phyloP scores from a whole-genome alignment of 2,797 vertebrate genomes.

The Thripadectes ignobilis region DNA sequence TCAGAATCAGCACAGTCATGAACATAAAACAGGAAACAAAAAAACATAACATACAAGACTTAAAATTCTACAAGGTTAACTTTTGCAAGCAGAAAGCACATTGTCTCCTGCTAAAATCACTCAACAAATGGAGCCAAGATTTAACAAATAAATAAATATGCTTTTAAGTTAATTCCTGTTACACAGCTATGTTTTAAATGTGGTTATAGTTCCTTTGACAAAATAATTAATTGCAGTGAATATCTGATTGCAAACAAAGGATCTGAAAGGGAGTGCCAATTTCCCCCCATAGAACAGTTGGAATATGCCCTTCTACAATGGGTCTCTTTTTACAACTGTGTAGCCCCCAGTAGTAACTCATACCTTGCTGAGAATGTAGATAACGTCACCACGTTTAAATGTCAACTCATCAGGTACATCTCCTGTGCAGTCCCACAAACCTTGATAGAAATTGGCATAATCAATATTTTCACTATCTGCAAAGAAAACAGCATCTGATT shows the following conservation, averaged over 20 bases:
- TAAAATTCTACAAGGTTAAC: slow-evolving; percentile 75
- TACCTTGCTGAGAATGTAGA: slow-evolving; percentile 99
- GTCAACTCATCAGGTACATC: slow-evolving; percentile 90
- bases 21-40: slow-evolving; percentile 77
- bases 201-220: slow-evolving; percentile 82
- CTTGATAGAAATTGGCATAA: slow-evolving; percentile 93
- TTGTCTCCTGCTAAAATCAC: slow-evolving; percentile 74
- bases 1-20: slow-evolving; percentile 69
- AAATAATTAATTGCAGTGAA: slow-evolving; percentile 79
- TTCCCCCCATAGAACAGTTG: slow-evolving; percentile 38
- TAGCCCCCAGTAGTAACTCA: not conserved
- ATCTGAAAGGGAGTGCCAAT: slow-evolving; percentile 71
- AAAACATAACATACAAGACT: slow-evolving; percentile 53
- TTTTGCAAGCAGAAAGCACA: slow-evolving; percentile 71
- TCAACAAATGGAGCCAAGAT: slow-evolving; percentile 70
- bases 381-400: slow-evolving; percentile 93
- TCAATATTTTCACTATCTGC: slow-evolving; percentile 81
- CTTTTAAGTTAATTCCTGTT: slow-evolving; percentile 81
- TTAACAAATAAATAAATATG: slow-evolving; percentile 78
- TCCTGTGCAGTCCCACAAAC: slow-evolving; percentile 91
- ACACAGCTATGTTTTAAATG: slow-evolving; percentile 76
- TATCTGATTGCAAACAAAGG: slow-evolving; percentile 73
- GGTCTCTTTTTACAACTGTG: not conserved
- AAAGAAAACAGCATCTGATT: slow-evolving; percentile 5
- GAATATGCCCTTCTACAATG: slow-evolving; percentile 44